These are phyloP conservation scores for Hippocampus comes DNA, from an alignment of 2,113 vertebrate genomes.

Conservation along the genomic window DNA sequence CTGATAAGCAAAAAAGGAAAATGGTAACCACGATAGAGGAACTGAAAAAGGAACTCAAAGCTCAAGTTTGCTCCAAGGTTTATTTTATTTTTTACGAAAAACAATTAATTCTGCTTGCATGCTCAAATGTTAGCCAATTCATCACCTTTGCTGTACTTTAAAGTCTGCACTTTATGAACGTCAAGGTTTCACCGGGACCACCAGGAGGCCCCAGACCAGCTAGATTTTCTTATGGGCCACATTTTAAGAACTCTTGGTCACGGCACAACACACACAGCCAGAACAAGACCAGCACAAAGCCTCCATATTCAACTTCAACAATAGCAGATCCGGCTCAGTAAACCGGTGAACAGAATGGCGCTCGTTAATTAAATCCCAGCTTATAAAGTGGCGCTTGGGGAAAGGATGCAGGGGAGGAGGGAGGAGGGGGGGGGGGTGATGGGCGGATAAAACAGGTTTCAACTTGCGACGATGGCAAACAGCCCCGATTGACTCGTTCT, in stretches of 20 bases:
- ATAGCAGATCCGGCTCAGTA: slow-evolving; percentile 42
- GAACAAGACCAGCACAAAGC: slow-evolving; percentile 39
- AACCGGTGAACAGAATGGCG: slow-evolving; percentile 48
- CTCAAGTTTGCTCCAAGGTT: neutral
- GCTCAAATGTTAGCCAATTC: neutral
- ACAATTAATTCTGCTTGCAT: neutral
- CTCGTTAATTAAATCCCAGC: slow-evolving; percentile 66
- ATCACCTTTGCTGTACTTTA: neutral
- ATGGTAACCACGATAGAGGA: neutral
- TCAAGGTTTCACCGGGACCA: neutral
- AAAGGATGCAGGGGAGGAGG: slow-evolving; percentile 35
- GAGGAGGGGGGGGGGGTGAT: slow-evolving; percentile 9
- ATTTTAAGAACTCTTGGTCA: neutral
- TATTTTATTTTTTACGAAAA: neutral
- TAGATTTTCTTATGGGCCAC: neutral
- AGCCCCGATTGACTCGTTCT: slow-evolving; percentile 28
- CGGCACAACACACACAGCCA: slow-evolving; percentile 19
- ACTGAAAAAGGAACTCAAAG: neutral
- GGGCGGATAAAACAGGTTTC: slow-evolving; percentile 45
- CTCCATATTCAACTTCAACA: slow-evolving; percentile 40
- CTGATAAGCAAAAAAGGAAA: neutral
- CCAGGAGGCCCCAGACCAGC: neutral
- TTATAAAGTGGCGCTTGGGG: slow-evolving; percentile 61
- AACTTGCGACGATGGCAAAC: slow-evolving; percentile 42
- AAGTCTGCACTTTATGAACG: neutral